Conservation (phyloP, 1,140 invertebrate species). For the Coenobita brevimanus region DNA sequence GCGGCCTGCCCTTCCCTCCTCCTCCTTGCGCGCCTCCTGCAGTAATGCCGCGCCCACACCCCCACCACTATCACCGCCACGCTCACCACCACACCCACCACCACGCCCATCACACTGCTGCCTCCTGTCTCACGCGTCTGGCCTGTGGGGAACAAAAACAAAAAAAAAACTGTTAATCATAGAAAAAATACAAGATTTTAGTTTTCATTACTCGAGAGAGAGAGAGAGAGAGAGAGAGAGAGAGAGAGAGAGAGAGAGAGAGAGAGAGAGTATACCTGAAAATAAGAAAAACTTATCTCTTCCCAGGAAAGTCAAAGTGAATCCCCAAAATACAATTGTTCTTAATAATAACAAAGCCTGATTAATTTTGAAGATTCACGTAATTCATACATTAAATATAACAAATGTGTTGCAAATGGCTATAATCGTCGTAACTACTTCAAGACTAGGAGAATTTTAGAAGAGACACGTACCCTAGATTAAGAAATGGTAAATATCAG, state of each 20-base stretch:
- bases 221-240: neutral
- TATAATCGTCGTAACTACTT: too few species aligned
- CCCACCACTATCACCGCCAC: neutral
- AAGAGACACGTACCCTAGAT: too few species aligned
- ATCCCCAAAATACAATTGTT: too few species aligned
- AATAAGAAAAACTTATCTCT: neutral
- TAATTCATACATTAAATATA: neutral
- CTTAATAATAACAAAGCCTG: too few species aligned
- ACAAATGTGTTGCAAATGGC: too few species aligned
- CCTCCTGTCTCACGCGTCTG: slow-evolving; percentile 4
- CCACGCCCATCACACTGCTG: slow-evolving; percentile 26
- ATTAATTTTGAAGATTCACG: too few species aligned
- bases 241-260: slow-evolving; percentile 1
- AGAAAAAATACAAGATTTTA: too few species aligned
- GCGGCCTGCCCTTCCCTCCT: neutral
- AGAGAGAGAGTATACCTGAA: too few species aligned
- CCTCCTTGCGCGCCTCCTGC: neutral
- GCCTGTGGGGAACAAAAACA: neutral
- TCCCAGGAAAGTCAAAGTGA: neutral
- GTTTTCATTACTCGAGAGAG: neutral
- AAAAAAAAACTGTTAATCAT: neutral
- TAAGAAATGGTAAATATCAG: too few species aligned
- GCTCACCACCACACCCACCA: slow-evolving; percentile 26
- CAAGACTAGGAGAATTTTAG: too few species aligned
- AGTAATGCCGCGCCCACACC: slow-evolving; percentile 32